Conservation (phyloP, 1,140 invertebrate genomes). For the Caenorhabditis briggsae region DNA sequence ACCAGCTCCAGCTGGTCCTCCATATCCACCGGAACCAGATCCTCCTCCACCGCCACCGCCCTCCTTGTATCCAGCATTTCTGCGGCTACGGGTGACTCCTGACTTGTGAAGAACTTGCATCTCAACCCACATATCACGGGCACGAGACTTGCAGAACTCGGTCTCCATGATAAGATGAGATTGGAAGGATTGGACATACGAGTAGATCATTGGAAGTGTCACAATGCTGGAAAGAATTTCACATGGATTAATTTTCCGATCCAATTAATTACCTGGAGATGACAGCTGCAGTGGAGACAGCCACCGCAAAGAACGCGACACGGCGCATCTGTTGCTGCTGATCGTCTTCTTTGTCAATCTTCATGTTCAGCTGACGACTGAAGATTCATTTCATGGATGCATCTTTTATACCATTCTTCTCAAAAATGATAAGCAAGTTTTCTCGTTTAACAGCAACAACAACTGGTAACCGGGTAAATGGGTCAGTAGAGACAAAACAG, state of each 20-base stretch:
- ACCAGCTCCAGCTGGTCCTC: conserved; percentile 66
- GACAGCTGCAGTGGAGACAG: conserved; percentile 69
- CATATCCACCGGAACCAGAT: conserved; percentile 46
- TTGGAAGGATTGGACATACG: conserved; percentile 77
- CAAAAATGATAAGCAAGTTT: conserved; percentile 32
- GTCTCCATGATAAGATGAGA: conserved; percentile 75
- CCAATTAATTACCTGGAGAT: conserved; percentile 46
- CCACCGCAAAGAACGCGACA: conserved; percentile 71
- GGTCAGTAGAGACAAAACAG: conserved; percentile 1
- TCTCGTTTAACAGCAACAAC: conserved; percentile 45
- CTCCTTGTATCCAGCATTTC: conserved; percentile 63
- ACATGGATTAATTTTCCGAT: conserved; percentile 71
- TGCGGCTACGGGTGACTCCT: conserved; percentile 53
- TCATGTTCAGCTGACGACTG: conserved; percentile 55
- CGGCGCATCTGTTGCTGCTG: conserved; percentile 73
- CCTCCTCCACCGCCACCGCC: conserved; percentile 63
- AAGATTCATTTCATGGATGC: background rate
- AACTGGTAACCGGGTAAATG: conserved; percentile 54
- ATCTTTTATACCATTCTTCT: conserved; percentile 14
- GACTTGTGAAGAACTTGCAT: conserved; percentile 71
- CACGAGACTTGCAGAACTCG: conserved; percentile 77
- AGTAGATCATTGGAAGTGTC: conserved; percentile 77
- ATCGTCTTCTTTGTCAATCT: conserved; percentile 65
- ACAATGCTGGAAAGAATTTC: conserved; percentile 71
- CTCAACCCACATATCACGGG: conserved; percentile 77